Evolutionary conservation across 2,888 invertebrate species (phyloP), one percentile per base, ranked within the genome.

Genomic region (Andrena minutula): DNA sequence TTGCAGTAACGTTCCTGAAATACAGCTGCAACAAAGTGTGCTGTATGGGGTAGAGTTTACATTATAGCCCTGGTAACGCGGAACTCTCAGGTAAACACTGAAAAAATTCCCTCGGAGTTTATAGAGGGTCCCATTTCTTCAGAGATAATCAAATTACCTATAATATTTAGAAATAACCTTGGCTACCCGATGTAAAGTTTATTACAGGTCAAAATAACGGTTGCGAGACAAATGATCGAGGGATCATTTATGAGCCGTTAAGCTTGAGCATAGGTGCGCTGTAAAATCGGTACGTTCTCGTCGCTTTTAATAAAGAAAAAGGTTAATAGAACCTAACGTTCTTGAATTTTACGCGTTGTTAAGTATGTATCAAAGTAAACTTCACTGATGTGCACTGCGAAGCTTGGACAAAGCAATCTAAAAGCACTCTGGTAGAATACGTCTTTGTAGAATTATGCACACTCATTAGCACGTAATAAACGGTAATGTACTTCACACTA

Each of bases 391-490:
- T 76, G 77, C 73, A 70, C 47, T 30, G 32, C 58, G 73, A 58
- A 71, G 76, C 79, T 26, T 47, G 49, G 70, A 61, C 73, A 71
- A 84, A 83, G 79, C 72, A 83, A 75, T 80, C 32, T 76, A 76
- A 72, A 76, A 68, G 77, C 77, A 72, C 69, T 68, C 81, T 70
- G 30, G 75, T 83, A 83, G 86, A 86, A 86, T 77, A 63, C 56
- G 78, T 81, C 85, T 86, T 86, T 86, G 81, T 86, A 75, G 56
- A 86, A 86, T 86, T 86, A 86, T 86, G 87, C 78, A 86, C 81
- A 84, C 85, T 84, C 87, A 78, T 86, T 86, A 84, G 87, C 87
- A 78, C 86, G 77, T 86, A 84, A 85, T 85, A 85, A 82, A 85
- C 82, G 86, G 73, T 79, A 75, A 84, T 84, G 70, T 74, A 73